phyloP scores from a whole-genome alignment of 2,888 invertebrate species.

The Cryptus viduatorius region DNA sequence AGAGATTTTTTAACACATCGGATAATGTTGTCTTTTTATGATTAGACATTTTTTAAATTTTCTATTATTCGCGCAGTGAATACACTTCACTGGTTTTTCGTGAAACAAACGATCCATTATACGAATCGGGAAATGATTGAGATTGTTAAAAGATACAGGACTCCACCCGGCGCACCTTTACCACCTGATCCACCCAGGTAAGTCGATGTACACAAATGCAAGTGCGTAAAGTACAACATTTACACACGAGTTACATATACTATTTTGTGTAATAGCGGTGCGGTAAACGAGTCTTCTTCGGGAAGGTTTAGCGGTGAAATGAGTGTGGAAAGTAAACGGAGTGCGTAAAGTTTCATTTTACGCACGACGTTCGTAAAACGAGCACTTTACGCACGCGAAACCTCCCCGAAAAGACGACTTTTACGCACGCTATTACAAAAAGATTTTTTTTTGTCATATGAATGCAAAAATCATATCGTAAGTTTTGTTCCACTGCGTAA shows the following conservation, averaged over 20 bases:
- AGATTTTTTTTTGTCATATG: not conserved
- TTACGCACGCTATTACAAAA: too few relatives aligned
- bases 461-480: not conserved
- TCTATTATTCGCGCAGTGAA: conserved; percentile 26
- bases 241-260: too few relatives aligned
- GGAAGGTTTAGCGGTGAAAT: too few relatives aligned
- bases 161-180: not conserved
- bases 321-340: too few relatives aligned
- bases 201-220: not conserved
- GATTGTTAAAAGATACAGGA: not conserved
- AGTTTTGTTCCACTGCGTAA: not conserved
- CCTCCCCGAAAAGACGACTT: too few relatives aligned
- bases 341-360: too few relatives aligned
- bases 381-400: too few relatives aligned
- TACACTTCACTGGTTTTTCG: conserved; percentile 33
- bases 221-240: not conserved
- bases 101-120: conserved; percentile 11
- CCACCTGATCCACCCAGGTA: not conserved
- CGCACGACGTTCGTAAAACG: too few relatives aligned
- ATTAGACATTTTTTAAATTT: not conserved
- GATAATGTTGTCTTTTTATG: not conserved
- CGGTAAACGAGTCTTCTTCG: too few relatives aligned
- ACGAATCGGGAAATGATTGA: not conserved
- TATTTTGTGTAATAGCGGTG: too few relatives aligned
- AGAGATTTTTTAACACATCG: not conserved